Percentiles rank a stretch among this genome's conserved stretches.
Conservation (phyloP, 1,140 invertebrate species). For the Panagrolaimus sp. region DNA sequence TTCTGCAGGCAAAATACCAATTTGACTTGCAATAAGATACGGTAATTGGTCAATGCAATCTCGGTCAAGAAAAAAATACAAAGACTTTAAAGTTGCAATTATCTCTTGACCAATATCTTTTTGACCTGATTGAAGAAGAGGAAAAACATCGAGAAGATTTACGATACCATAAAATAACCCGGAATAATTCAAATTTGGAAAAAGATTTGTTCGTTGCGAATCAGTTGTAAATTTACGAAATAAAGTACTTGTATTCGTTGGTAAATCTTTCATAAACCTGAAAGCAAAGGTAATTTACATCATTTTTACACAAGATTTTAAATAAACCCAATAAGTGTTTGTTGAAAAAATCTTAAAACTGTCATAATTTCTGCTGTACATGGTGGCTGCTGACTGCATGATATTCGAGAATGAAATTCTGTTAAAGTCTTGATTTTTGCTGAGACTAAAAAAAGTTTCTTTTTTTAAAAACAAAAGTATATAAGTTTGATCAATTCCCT, state of each 20-base stretch:
- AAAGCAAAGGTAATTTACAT: conserved; percentile 24
- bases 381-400: conserved; percentile 84
- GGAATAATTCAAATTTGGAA: conserved; percentile 59
- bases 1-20: conserved; percentile 80
- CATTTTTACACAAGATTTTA: conserved; percentile 24
- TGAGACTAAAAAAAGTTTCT: conserved; percentile 71
- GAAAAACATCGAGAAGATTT: conserved; percentile 63
- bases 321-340: conserved; percentile 84
- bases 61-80: conserved; percentile 90
- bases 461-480: not conserved
- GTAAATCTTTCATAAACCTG: conserved; percentile 57
- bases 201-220: conserved; percentile 39
- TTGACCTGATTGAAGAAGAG: conserved; percentile 61
- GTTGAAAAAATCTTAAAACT: conserved; percentile 93
- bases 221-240: conserved; percentile 50
- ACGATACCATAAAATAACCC: conserved; percentile 61
- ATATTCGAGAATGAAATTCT: conserved; percentile 85
- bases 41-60: conserved; percentile 90
- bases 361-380: conserved; percentile 90
- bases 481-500: conserved; percentile 14
- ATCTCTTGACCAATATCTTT: conserved; percentile 77
- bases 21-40: conserved; percentile 83
- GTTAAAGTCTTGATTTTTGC: conserved; percentile 92
- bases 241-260: conserved; percentile 33
- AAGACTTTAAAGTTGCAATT: conserved; percentile 79